A percentile compares a stretch with the other conserved stretches of the same genome.
Conservation (phyloP, 2,888 invertebrate species). For the Lymantria monacha region DNA sequence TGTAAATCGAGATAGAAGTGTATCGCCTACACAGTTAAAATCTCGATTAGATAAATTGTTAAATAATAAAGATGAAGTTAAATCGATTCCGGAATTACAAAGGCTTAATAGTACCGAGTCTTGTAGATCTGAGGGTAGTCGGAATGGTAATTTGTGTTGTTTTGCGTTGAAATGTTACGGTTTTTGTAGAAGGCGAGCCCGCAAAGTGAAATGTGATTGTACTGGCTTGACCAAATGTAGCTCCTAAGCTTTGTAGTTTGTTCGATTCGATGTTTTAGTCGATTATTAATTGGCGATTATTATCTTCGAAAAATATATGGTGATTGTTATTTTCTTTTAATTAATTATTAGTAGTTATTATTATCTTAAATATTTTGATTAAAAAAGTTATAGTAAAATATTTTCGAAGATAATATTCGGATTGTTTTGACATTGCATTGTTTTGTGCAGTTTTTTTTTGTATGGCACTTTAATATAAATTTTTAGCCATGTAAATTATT, state of each 20-base stretch:
- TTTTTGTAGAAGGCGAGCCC: slow-evolving; percentile 63
- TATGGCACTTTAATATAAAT: slow-evolving; percentile 16
- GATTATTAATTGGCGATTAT: slow-evolving; percentile 16
- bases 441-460: slow-evolving; percentile 20
- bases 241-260: slow-evolving; percentile 33
- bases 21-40: slow-evolving; percentile 85
- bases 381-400: background rate
- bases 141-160: slow-evolving; percentile 62
- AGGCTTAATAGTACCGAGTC: slow-evolving; percentile 67
- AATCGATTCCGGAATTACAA: slow-evolving; percentile 50
- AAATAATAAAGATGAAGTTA: slow-evolving; percentile 34
- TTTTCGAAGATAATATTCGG: slow-evolving; percentile 15
- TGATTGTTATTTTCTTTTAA: background rate
- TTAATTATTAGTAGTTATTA: background rate
- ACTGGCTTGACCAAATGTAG: slow-evolving; percentile 58
- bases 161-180: slow-evolving; percentile 70
- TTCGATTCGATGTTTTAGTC: slow-evolving; percentile 17
- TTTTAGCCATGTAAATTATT: slow-evolving; percentile 19
- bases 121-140: slow-evolving; percentile 61
- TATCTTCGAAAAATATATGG: slow-evolving; percentile 8
- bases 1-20: slow-evolving; percentile 63
- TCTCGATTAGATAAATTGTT: slow-evolving; percentile 79
- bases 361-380: background rate
- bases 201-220: slow-evolving; percentile 59
- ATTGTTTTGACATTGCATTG: slow-evolving; percentile 24